These are phyloP conservation scores for Pelobates fuscus DNA, from an alignment of 2,113 vertebrate species.

Conservation along the genomic window DNA sequence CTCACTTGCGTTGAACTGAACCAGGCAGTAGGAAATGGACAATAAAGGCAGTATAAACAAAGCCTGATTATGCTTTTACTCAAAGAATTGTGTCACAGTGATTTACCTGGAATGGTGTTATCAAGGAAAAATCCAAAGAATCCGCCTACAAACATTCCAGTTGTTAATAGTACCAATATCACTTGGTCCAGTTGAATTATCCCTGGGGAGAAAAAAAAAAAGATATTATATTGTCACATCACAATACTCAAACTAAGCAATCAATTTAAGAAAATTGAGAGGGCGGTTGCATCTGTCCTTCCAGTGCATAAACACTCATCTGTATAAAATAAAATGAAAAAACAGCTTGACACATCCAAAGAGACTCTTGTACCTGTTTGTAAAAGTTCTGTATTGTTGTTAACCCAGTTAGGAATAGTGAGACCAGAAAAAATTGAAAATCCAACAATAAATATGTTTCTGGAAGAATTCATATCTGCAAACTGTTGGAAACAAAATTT, in stretches of 20 bases:
- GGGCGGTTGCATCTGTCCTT: no score
- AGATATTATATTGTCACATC: neutral
- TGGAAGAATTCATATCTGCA: conserved; percentile 91
- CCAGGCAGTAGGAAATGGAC: no score
- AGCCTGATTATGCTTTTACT: no score
- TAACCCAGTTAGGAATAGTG: conserved; percentile 86
- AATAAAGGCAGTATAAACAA: no score
- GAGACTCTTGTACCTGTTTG: conserved; percentile 84
- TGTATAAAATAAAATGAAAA: no score
- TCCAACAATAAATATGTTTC: conserved; percentile 95
- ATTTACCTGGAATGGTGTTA: conserved; percentile 92
- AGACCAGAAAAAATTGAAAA: conserved; percentile 91
- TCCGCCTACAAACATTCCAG: conserved; percentile 94
- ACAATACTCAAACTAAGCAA: neutral
- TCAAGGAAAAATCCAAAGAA: conserved; percentile 89
- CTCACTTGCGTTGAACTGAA: no score
- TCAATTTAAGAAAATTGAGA: neutral
- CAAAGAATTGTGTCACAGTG: no score
- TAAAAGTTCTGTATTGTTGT: conserved; percentile 72
- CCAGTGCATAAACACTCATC: no score
- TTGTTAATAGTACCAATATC: conserved; percentile 89
- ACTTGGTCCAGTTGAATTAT: conserved; percentile 85
- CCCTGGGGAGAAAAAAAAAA: conserved; percentile 67
- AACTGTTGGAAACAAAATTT: conserved; percentile 72
- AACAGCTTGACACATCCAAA: no score